Base-by-base conservation (phyloP, 2,113 vertebrate genomes). In the Arenaria interpres region DNA sequence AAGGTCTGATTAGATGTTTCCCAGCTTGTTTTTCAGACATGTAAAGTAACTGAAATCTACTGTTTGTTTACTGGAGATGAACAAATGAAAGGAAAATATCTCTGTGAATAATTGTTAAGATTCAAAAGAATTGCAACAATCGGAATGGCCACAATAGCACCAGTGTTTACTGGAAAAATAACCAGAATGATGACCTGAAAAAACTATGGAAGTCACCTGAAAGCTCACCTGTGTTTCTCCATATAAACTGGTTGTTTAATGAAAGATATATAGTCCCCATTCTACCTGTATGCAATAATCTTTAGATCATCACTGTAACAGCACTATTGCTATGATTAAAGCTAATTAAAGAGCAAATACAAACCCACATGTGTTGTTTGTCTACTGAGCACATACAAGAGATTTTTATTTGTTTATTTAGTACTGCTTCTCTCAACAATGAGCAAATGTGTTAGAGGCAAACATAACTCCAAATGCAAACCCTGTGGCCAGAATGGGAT, bases 331-430 rank as follows among this genome's bases (percentile, higher is more conserved):
- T 71, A 19, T 0, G 1, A 67, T 59, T 85, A n/a, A 88, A 78
- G 17, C 22, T 71, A 79, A 54, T 53, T 78, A 68, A 75, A 74
- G 6, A 69, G 11, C 16, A 90, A 78, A 88, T 59, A 56, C 3
- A 73, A 69, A 46, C 4, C 5, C 4, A 50, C 3, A 30, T 7
- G 2, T 25, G 7, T 3, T 54, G 1, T 46, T 56, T 39, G 13
- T 21, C 32, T 59, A 7, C 4, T 69, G 23, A 66, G 10, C 3
- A 35, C 1, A 7, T 88, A 82, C 57, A 62, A 66, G 59, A 54
- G 1, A 43, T 12, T 33, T 48, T 69, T 54, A 3, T 43, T 51
- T 78, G 1, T 32, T 56, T 57, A 51, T 21, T 54, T 74, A 75
- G 59, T 41, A 19, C 15, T 77, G 4, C 5, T 56, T 41, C 10